These are phyloP conservation scores for Muschampia plurimacula DNA, from an alignment of 2,888 invertebrate genomes.

Conservation along the genomic window DNA sequence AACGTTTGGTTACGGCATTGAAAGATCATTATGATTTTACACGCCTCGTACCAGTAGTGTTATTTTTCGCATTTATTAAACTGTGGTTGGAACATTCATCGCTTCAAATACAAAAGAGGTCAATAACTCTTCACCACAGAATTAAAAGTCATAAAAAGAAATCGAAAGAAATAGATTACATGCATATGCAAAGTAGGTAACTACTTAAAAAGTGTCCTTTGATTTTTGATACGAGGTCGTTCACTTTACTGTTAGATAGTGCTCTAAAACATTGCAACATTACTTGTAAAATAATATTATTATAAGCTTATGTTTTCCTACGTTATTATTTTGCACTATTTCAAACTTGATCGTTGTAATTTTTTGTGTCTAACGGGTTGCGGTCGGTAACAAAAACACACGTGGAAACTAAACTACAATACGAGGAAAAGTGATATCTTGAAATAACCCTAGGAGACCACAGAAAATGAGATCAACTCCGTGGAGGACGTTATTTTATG, in stretches of 20 bases:
- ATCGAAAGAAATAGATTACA: neutral
- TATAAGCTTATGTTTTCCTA: constrained; percentile 11
- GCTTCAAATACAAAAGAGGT: constrained; percentile 18
- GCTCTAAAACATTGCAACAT: constrained; percentile 19
- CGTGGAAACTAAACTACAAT: constrained; percentile 3
- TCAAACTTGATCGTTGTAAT: neutral
- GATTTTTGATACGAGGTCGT: constrained; percentile 28
- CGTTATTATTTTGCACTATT: constrained; percentile 2
- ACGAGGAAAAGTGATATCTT: constrained; percentile 12
- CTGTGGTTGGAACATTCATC: constrained; percentile 10
- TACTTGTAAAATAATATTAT: constrained; percentile 7
- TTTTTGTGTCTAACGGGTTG: constrained; percentile 16
- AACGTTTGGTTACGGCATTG: constrained; percentile 38
- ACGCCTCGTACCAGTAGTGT: constrained; percentile 5
- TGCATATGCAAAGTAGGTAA: neutral
- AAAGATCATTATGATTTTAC: constrained; percentile 51
- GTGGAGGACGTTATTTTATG: neutral
- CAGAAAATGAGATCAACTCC: neutral
- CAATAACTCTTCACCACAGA: constrained; percentile 14
- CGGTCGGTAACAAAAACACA: constrained; percentile 12
- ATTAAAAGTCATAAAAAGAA: neutral
- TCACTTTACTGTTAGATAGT: constrained; percentile 21
- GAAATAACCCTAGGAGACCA: neutral
- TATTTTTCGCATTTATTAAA: constrained; percentile 15
- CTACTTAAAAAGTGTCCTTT: constrained; percentile 22